These are phyloP conservation scores for Delia radicum DNA, from an alignment of 1,140 invertebrate species.

Conservation along the genomic window DNA sequence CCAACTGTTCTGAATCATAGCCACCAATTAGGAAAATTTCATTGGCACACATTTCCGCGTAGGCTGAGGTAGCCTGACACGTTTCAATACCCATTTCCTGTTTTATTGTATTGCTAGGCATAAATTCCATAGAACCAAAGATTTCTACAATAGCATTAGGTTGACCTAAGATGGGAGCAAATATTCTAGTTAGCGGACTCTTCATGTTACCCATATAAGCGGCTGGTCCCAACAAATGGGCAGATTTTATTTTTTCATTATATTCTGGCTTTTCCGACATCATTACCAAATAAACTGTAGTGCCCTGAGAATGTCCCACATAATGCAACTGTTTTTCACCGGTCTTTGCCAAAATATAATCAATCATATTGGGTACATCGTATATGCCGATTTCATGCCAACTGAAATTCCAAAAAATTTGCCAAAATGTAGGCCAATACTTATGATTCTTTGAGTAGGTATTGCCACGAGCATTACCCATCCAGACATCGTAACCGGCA, in stretches of 20 bases:
- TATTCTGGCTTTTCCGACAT: conserved; percentile 51
- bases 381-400: conserved; percentile 68
- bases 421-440: conserved; percentile 57
- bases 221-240: not conserved
- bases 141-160: not conserved
- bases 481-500: conserved; percentile 67
- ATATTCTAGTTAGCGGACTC: not conserved
- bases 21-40: conserved; percentile 22
- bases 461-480: conserved; percentile 74
- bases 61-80: not conserved
- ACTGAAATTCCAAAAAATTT: conserved; percentile 68
- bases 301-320: conserved; percentile 62
- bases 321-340: conserved; percentile 59
- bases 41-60: not conserved
- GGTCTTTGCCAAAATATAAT: conserved; percentile 61
- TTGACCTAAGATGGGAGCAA: not conserved
- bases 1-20: conserved; percentile 13
- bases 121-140: not conserved
- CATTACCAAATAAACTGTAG: conserved; percentile 33
- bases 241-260: conserved; percentile 53
- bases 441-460: conserved; percentile 65
- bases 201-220: conserved; percentile 10
- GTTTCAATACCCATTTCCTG: not conserved
- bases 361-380: conserved; percentile 66
- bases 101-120: conserved; percentile 28